Percentiles rank a stretch among this genome's conserved stretches.
Evolutionary conservation across 2,113 vertebrate species (phyloP).

Genomic region (Macrotis lagotis): DNA sequence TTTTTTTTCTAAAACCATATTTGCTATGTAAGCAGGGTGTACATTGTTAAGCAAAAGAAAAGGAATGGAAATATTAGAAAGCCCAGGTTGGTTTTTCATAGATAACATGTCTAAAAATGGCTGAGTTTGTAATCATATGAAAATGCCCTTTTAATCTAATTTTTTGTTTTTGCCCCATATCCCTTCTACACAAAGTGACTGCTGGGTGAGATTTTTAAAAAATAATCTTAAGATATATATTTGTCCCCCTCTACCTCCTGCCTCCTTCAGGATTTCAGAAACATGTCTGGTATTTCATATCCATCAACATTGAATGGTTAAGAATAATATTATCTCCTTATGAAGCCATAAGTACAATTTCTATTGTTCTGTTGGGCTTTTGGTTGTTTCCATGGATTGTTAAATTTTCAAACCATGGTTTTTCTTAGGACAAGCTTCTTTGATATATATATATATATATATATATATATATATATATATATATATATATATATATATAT

Average conservation of each 20-base stretch:
- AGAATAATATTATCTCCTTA: constrained; percentile 36
- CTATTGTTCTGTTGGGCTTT: constrained; percentile 45
- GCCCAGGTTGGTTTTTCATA: constrained; percentile 33
- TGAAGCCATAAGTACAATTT: constrained; percentile 45
- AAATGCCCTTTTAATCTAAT: background rate
- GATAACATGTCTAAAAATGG: constrained; percentile 11
- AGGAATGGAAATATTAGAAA: constrained; percentile 43
- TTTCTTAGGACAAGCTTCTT: constrained; percentile 55
- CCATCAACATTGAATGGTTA: constrained; percentile 43
- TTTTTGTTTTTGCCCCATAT: constrained; percentile 18
- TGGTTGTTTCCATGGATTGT: constrained; percentile 41
- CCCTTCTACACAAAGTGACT: constrained; percentile 31
- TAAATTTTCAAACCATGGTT: constrained; percentile 57
- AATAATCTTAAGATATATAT: constrained; percentile 8
- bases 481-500: no score
- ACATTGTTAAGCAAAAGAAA: constrained; percentile 62
- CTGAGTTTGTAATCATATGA: constrained; percentile 11
- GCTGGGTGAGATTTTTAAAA: constrained; percentile 34
- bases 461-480: no score
- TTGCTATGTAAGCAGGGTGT: background rate
- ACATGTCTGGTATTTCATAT: constrained; percentile 34
- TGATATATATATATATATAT: no score
- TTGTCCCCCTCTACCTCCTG: background rate
- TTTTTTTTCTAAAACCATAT: constrained; percentile 39
- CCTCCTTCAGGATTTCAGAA: constrained; percentile 20